phyloP scores from a whole-genome alignment of 2,797 vertebrate genomes.

The Iguana delicatissima region DNA sequence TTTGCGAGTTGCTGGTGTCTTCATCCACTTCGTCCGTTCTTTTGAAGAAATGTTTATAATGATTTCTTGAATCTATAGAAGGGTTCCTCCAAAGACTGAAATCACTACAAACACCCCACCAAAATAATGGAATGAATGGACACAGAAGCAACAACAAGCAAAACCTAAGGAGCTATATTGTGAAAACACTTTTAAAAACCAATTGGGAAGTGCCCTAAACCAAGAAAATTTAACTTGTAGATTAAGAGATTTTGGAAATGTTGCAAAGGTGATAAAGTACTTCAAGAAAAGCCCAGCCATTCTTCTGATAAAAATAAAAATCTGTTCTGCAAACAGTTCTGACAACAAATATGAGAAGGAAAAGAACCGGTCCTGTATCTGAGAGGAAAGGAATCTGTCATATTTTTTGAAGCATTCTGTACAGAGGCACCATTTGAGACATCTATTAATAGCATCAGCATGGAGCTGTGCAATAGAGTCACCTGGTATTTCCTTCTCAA shows the following conservation, averaged over 20 bases:
- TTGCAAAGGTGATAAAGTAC: not conserved
- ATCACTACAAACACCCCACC: too few species aligned
- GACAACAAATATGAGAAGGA: constrained; percentile 17
- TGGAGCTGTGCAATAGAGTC: constrained; percentile 19
- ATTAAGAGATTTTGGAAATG: too few species aligned
- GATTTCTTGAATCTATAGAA: too few species aligned
- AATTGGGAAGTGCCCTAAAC: not conserved
- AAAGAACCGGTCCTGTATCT: constrained; percentile 2
- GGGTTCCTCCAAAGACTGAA: too few species aligned
- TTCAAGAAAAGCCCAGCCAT: not conserved
- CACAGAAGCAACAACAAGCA: too few species aligned
- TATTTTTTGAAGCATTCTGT: constrained; percentile 30
- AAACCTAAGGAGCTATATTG: too few species aligned
- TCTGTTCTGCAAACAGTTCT: not conserved
- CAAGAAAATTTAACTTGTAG: not conserved
- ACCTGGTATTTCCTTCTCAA: constrained; percentile 43
- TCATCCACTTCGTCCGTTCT: too few species aligned
- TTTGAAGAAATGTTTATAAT: too few species aligned
- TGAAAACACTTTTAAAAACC: not conserved
- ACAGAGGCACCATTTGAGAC: constrained; percentile 32
- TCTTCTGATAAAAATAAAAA: not conserved
- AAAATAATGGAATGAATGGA: too few species aligned
- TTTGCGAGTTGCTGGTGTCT: too few species aligned
- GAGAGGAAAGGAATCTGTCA: not conserved
- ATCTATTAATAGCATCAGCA: constrained; percentile 35